Conservation (phyloP, 2,888 invertebrate genomes). For the Nomada lathburiana region DNA sequence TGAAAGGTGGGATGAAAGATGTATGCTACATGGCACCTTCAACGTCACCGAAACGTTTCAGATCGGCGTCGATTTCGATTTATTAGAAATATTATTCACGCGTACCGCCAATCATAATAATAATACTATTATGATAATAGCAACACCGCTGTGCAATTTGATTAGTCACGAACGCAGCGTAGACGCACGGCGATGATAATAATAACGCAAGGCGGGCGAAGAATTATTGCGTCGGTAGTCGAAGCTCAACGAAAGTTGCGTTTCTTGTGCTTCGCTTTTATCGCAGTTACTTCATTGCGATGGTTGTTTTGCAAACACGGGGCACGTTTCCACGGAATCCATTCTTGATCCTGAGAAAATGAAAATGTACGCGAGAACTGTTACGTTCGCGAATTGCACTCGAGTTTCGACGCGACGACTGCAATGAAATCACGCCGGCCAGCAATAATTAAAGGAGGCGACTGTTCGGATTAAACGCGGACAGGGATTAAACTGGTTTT, state of each 20-base stretch:
- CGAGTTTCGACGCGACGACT: slow-evolving; percentile 32
- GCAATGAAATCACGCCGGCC: slow-evolving; percentile 42
- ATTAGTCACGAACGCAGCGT: no score
- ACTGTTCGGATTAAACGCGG: slow-evolving; percentile 19
- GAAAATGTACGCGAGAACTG: slow-evolving; percentile 2
- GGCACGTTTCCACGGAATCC: not conserved
- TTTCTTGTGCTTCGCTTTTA: no score
- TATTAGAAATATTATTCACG: not conserved
- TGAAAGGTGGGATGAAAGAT: slow-evolving; percentile 17
- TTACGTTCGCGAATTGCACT: not conserved
- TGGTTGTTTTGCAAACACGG: not conserved
- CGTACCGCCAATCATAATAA: no score
- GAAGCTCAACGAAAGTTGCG: no score
- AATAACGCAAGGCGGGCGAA: no score
- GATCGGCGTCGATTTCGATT: not conserved
- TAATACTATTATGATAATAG: no score
- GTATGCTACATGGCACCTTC: not conserved
- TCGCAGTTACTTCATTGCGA: not conserved
- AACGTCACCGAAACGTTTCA: not conserved
- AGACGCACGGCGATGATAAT: no score
- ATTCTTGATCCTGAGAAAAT: not conserved
- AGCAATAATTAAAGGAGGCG: slow-evolving; percentile 43
- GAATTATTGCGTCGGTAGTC: no score
- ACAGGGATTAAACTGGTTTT: slow-evolving; percentile 44
- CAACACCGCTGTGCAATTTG: no score